Evolutionary conservation across 30 jellyfish, hydroid and myxozoan genomes (phyloP).

Genomic region (Rhopilema esculentum): DNA sequence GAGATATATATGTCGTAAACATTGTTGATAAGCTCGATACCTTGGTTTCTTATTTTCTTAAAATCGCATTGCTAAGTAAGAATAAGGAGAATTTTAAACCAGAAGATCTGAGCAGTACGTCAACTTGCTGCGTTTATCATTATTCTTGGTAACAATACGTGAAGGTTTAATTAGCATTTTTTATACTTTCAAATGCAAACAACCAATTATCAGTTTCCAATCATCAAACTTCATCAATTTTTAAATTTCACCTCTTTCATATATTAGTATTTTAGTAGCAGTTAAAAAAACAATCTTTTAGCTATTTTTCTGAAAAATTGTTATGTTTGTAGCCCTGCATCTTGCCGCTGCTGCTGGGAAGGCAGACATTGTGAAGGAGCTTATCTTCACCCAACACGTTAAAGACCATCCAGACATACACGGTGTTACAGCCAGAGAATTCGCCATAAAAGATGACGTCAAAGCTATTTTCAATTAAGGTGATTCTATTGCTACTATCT

Average conservation of each 20-base stretch:
- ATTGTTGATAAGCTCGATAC: too few relatives aligned
- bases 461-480: constrained; percentile 16
- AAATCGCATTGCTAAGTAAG: too few relatives aligned
- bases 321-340: constrained; percentile 69
- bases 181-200: too few relatives aligned
- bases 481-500: too few relatives aligned
- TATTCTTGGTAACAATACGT: too few relatives aligned
- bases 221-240: too few relatives aligned
- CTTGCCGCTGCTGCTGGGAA: constrained; percentile 79
- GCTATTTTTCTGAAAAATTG: background rate
- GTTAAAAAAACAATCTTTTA: background rate
- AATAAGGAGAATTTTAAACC: background rate
- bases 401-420: constrained; percentile 16
- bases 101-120: background rate
- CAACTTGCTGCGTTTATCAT: background rate
- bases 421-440: constrained; percentile 58
- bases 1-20: too few relatives aligned
- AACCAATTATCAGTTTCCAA: too few relatives aligned
- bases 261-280: background rate
- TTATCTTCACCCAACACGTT: constrained; percentile 6
- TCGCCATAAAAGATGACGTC: constrained; percentile 33
- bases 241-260: too few relatives aligned
- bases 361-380: constrained; percentile 45
- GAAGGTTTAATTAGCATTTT: too few relatives aligned
- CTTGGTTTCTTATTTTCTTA: too few relatives aligned